Evolutionary conservation across 2,888 invertebrate genomes (phyloP).

Genomic region (Andrena bucephala): DNA sequence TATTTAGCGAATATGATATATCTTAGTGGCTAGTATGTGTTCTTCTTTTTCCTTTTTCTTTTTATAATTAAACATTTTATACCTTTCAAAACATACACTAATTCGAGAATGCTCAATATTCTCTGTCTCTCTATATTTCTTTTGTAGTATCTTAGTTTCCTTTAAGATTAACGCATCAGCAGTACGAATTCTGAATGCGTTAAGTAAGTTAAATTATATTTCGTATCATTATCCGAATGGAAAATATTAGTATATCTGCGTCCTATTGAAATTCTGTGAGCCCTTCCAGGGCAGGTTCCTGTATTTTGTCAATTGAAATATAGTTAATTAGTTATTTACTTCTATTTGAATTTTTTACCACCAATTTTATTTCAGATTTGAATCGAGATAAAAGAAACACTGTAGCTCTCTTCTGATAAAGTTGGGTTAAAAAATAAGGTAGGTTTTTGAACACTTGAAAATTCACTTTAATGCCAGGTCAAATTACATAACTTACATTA

Average conservation of each 20-base stretch:
- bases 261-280: constrained; percentile 72
- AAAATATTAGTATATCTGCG: constrained; percentile 50
- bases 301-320: constrained; percentile 69
- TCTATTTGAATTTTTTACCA: not conserved
- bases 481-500: too few relatives aligned
- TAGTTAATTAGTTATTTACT: constrained; percentile 38
- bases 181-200: constrained; percentile 30
- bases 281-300: constrained; percentile 73
- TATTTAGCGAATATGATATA: constrained; percentile 49
- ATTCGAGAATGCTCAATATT: constrained; percentile 67
- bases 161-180: constrained; percentile 15
- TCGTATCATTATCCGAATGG: constrained; percentile 39
- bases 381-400: too few relatives aligned
- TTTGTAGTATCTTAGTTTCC: constrained; percentile 49
- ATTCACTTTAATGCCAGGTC: too few relatives aligned
- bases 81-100: constrained; percentile 46
- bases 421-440: too few relatives aligned
- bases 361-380: not conserved
- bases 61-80: constrained; percentile 4
- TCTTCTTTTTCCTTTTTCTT: constrained; percentile 32
- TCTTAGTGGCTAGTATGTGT: constrained; percentile 48
- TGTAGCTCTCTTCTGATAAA: too few relatives aligned
- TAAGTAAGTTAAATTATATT: constrained; percentile 52
- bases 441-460: too few relatives aligned
- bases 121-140: not conserved